phyloP scores from a whole-genome alignment of 2,888 invertebrate species.

The Coleophora deauratella region DNA sequence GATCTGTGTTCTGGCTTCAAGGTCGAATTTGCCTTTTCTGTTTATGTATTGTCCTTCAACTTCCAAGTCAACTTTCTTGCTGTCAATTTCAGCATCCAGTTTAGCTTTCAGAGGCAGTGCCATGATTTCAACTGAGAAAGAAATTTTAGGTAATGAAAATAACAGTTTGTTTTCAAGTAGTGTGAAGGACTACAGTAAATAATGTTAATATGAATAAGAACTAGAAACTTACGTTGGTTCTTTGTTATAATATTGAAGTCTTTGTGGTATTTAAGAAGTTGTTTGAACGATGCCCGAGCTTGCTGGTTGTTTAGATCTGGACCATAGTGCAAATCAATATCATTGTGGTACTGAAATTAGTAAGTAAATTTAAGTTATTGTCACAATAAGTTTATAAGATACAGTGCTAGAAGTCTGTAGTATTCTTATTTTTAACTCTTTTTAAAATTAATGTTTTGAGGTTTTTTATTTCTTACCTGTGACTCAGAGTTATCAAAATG shows the following conservation, averaged over 20 bases:
- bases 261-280: slow-evolving; percentile 52
- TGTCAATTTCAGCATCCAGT: slow-evolving; percentile 72
- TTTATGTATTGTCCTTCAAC: slow-evolving; percentile 73
- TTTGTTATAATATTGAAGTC: slow-evolving; percentile 67
- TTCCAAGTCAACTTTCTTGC: slow-evolving; percentile 72
- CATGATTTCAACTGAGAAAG: slow-evolving; percentile 67
- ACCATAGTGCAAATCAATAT: slow-evolving; percentile 75
- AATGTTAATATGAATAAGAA: neutral
- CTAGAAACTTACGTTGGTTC: slow-evolving; percentile 51
- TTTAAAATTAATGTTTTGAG: no score
- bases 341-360: slow-evolving; percentile 38
- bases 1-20: slow-evolving; percentile 66
- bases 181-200: no score
- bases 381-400: no score
- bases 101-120: slow-evolving; percentile 61
- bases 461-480: no score
- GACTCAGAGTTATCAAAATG: slow-evolving; percentile 33
- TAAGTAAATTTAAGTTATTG: no score
- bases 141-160: neutral
- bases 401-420: no score
- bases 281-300: slow-evolving; percentile 68
- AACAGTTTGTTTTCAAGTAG: neutral
- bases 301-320: slow-evolving; percentile 72
- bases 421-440: no score
- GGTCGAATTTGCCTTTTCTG: slow-evolving; percentile 74